Base-by-base conservation (phyloP, 1,140 invertebrate genomes). In the Ganaspis sp. region DNA sequence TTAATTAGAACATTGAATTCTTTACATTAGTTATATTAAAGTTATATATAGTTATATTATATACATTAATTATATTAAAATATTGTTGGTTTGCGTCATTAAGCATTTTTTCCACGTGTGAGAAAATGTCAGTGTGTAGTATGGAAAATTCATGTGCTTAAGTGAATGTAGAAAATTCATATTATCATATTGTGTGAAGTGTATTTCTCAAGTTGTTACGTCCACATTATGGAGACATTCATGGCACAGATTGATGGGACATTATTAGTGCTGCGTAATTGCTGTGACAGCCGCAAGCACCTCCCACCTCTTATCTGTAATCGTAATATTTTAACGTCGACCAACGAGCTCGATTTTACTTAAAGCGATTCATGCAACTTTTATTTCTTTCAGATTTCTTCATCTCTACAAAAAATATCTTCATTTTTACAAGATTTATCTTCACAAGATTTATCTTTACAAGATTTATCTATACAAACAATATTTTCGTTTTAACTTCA, bases 131-230 rank as follows among this genome's bases (percentile, higher is more conserved):
- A n/a, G n/a, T n/a, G n/a, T n/a, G n/a, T n/a, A n/a, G n/a, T n/a
- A n/a, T 40, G 8, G 42, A 54, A 73, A 70, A 19, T 38, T 6
- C 49, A 53, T 53, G 12, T 49, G 49, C 26, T 15, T 15, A n/a
- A n/a, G 29, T n/a, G 15, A 15, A 73, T 4, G 21, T 37, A 72
- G 72, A 74, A 78, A 74, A 78, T 75, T 8, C n/a, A 26, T 26
- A 69, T 6, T 70, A 69, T 69, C 23, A 23, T 53, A 29, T 15
- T 71, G 38, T 73, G 64, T 42, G 72, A 77, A 73, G 80, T 76
- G 75, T 79, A 73, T 73, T 42, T 23, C 58, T 1, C 58, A 64
- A 64, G 26, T 29, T 64, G 58, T 34, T 64, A 64, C 15, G 21
- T 58, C 23, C 45, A 17, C 45, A 49, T 49, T 49, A 64, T 29